Evolutionary conservation across 2,797 vertebrate genomes (phyloP).

Genomic region (Malacoctenus gilli): DNA sequence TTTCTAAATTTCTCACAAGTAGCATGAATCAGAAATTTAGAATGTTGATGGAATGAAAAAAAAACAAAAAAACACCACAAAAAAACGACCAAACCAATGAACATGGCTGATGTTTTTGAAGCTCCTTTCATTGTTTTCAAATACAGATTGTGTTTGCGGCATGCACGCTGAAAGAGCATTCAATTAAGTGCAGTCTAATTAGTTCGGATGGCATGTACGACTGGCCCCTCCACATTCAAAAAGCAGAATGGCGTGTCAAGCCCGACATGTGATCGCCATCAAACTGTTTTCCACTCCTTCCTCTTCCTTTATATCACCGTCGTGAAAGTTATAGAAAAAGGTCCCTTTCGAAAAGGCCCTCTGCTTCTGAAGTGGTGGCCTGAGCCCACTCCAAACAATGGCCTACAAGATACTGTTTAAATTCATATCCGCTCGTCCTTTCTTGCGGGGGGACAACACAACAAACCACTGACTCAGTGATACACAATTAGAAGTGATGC

Average conservation of each 20-base stretch:
- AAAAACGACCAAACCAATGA: slow-evolving; percentile 1
- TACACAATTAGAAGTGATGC: slow-evolving; percentile 87
- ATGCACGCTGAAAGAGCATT: slow-evolving; percentile 46
- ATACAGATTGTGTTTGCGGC: slow-evolving; percentile 62
- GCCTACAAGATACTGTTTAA: slow-evolving; percentile 87
- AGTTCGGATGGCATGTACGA: slow-evolving; percentile 62
- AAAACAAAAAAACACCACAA: slow-evolving; percentile 2
- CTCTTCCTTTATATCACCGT: slow-evolving; percentile 76
- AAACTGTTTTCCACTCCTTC: slow-evolving; percentile 76
- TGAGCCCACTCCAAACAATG: slow-evolving; percentile 82
- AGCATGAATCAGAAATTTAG: slow-evolving; percentile 47
- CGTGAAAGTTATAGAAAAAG: slow-evolving; percentile 75
- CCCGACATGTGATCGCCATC: slow-evolving; percentile 76
- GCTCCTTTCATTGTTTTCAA: slow-evolving; percentile 63
- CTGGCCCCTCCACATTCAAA: slow-evolving; percentile 59
- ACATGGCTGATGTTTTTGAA: slow-evolving; percentile 51
- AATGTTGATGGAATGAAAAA: slow-evolving; percentile 17
- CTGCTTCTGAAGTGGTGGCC: slow-evolving; percentile 80
- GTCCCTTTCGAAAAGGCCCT: slow-evolving; percentile 70
- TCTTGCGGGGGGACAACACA: slow-evolving; percentile 80
- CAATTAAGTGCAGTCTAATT: slow-evolving; percentile 71
- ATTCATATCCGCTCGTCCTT: slow-evolving; percentile 85
- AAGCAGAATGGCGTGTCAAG: slow-evolving; percentile 66
- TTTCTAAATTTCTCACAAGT: slow-evolving; percentile 58
- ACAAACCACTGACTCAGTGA: slow-evolving; percentile 84